These are phyloP conservation scores for Ctenosaura bakeri DNA, from an alignment of 2,797 vertebrate species.

Conservation along the genomic window DNA sequence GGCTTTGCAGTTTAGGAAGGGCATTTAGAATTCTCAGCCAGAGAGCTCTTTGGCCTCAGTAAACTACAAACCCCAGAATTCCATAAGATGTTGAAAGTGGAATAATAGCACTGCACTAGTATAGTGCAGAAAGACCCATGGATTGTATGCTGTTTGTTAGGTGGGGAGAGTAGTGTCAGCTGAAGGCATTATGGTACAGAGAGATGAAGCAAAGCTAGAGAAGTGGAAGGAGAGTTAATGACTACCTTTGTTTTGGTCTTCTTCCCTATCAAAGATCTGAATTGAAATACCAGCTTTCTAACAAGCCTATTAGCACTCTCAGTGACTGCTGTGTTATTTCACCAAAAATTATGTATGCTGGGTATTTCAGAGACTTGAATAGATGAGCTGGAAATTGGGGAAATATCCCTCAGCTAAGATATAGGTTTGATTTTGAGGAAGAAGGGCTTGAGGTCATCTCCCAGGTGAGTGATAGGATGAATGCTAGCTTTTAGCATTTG, in stretches of 20 bases:
- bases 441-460: background rate
- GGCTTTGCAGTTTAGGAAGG: no score
- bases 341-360: background rate
- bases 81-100: no score
- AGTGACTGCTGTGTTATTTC: background rate
- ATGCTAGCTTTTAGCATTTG: background rate
- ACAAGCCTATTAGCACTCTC: background rate
- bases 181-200: background rate
- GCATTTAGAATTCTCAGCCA: no score
- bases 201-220: background rate
- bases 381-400: background rate
- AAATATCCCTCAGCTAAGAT: background rate
- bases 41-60: no score
- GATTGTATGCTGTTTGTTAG: background rate
- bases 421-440: background rate
- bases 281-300: background rate
- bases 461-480: background rate
- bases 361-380: background rate
- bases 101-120: no score
- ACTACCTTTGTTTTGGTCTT: background rate
- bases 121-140: no score
- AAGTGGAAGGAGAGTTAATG: background rate
- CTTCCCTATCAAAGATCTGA: background rate
- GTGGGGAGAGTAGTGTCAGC: no score
- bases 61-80: no score